phyloP scores from a whole-genome alignment of 2,113 vertebrate species.

The Suricata suricatta region DNA sequence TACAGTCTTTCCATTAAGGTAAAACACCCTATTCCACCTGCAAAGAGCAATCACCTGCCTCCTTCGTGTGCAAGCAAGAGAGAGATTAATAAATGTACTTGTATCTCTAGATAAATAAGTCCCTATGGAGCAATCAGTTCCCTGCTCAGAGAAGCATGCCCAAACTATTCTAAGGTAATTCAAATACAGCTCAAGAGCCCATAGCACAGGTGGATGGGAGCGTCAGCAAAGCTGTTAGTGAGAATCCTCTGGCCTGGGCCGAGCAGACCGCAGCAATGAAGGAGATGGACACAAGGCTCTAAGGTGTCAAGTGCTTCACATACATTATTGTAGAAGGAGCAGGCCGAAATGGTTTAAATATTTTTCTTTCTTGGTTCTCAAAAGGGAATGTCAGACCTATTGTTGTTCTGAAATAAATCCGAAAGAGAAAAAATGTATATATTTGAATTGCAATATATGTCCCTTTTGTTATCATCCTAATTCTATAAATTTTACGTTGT shows the following conservation, averaged over 20 bases:
- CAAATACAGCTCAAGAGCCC: not conserved
- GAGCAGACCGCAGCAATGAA: not conserved
- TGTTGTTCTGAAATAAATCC: not conserved
- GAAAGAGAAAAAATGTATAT: not conserved
- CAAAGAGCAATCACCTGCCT: not conserved
- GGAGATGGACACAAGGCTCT: not conserved
- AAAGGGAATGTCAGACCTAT: not conserved
- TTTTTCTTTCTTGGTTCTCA: not conserved
- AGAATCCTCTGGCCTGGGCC: not conserved
- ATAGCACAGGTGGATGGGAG: not conserved
- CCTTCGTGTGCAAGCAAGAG: not conserved
- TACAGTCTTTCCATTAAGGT: not conserved
- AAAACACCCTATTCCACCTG: not conserved
- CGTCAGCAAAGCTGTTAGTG: not conserved
- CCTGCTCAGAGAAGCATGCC: not conserved
- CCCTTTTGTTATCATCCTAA: not conserved
- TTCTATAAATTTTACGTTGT: not conserved
- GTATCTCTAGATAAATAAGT: not conserved
- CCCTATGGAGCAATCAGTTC: not conserved
- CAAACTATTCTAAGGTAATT: not conserved
- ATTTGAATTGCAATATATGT: not conserved
- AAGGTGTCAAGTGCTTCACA: fast-evolving
- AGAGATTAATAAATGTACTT: not conserved
- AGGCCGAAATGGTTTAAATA: not conserved
- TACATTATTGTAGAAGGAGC: not conserved